Evolutionary conservation across 2,888 invertebrate genomes (phyloP), one percentile per base, ranked within the genome.

Genomic region (Ornithoptera priamus): DNA sequence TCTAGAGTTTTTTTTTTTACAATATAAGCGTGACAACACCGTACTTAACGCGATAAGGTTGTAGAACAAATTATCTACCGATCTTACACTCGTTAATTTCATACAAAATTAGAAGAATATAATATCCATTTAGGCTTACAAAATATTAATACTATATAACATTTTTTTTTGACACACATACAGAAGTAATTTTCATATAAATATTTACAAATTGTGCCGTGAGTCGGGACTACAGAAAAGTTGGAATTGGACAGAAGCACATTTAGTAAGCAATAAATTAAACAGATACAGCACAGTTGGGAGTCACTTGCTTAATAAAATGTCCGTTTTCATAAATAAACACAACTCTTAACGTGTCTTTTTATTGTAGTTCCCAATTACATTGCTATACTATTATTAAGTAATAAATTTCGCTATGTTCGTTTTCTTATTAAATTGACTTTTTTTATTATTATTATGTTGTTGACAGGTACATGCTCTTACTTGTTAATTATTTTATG

Each of bases 91-190:
- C 70, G 78, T 80, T 82, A 81, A 83, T 81, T 83, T 82, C 80
- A 90, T 92, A 92, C 90, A 92, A 92, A 92, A 92, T 92, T 92
- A 92, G 92, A 92, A 92, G 92, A 91, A 92, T 92, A 92, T 91
- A 89, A 87, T 89, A 90, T 90, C 85, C 90, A 90, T 89, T 91
- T 92, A 91, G 87, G 87, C 88, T 90, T 91, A 90, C 77, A 87
- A 86, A 86, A 86, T 89, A 90, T 88, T 85, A 87, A 85, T 88
- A 89, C 86, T 88, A 85, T 86, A 80, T 80, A 80, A 72, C 77
- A 78, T 85, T 80, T 83, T 39, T 22, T 78, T 82, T 85, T 85
- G 88, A 89, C 87, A 89, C 85, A 84, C 83, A 87, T 85, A 88
- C 85, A 84, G 84, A 85, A 85, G 80, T 81, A 83, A 80, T 81